Evolutionary conservation across 2,888 invertebrate species (phyloP).

Genomic region (Xylota segnis): DNA sequence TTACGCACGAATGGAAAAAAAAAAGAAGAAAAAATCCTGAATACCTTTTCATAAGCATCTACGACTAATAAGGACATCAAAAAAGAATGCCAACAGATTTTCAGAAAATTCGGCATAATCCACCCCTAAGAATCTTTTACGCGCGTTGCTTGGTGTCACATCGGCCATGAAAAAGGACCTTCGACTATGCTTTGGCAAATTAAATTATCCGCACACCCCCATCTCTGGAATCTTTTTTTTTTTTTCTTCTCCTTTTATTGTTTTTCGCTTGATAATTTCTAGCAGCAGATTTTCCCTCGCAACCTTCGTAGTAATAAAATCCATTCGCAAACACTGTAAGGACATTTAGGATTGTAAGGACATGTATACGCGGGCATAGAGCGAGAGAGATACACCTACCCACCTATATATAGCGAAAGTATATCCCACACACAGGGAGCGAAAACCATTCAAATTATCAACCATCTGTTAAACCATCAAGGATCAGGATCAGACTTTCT

Average conservation of each 20-base stretch:
- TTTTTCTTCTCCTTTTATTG: constrained; percentile 44
- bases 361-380: not conserved
- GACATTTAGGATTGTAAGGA: constrained; percentile 22
- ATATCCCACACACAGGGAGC: not conserved
- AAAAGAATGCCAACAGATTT: constrained; percentile 25
- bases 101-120: constrained; percentile 36
- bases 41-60: constrained; percentile 10
- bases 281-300: constrained; percentile 20
- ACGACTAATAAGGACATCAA: constrained; percentile 55
- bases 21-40: not conserved
- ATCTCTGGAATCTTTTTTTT: constrained; percentile 20
- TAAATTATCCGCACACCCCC: constrained; percentile 59
- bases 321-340: constrained; percentile 60
- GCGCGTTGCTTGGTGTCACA: constrained; percentile 51
- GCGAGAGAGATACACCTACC: not conserved
- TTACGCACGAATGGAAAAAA: not conserved
- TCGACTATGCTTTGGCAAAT: constrained; percentile 53
- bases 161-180: constrained; percentile 57
- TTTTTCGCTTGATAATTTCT: constrained; percentile 56
- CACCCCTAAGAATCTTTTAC: constrained; percentile 38
- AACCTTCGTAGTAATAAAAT: constrained; percentile 65
- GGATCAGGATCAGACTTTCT: constrained; percentile 71
- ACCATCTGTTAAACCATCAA: constrained; percentile 75
- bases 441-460: constrained; percentile 72
- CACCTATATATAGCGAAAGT: not conserved